These are phyloP conservation scores for Leptopilina myrica DNA, from an alignment of 2,888 invertebrate genomes.

Conservation along the genomic window DNA sequence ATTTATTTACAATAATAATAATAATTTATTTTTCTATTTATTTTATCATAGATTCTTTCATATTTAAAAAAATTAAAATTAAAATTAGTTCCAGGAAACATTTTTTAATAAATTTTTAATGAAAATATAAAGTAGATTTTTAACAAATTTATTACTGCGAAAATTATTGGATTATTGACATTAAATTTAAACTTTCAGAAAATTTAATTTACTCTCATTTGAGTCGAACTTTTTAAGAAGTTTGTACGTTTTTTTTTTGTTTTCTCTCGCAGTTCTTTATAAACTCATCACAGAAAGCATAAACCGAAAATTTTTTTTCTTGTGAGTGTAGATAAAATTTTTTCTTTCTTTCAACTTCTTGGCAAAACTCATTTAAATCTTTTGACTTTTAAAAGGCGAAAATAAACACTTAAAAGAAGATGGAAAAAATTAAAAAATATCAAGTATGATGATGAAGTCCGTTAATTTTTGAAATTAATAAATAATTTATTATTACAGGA, in stretches of 20 bases:
- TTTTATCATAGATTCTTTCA: too few species aligned
- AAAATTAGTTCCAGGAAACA: too few species aligned
- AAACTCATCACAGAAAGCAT: neutral
- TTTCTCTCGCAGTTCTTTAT: neutral
- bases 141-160: neutral
- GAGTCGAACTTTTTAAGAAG: neutral
- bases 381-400: neutral
- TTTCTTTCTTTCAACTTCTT: neutral
- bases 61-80: too few species aligned
- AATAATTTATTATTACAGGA: too few species aligned
- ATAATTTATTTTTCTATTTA: too few species aligned
- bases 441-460: too few species aligned
- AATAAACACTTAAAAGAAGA: neutral
- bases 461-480: too few species aligned
- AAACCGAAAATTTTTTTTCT: neutral
- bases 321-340: neutral
- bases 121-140: too few species aligned
- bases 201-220: slow-evolving; percentile 3
- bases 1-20: too few species aligned
- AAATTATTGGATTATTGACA: neutral
- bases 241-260: neutral
- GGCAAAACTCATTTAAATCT: neutral
- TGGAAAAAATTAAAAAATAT: too few species aligned
- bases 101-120: too few species aligned
- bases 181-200: neutral